Evolutionary conservation across 2,797 vertebrate species (phyloP), one percentile per base, ranked within the genome.

Genomic region (Pristis pectinata): DNA sequence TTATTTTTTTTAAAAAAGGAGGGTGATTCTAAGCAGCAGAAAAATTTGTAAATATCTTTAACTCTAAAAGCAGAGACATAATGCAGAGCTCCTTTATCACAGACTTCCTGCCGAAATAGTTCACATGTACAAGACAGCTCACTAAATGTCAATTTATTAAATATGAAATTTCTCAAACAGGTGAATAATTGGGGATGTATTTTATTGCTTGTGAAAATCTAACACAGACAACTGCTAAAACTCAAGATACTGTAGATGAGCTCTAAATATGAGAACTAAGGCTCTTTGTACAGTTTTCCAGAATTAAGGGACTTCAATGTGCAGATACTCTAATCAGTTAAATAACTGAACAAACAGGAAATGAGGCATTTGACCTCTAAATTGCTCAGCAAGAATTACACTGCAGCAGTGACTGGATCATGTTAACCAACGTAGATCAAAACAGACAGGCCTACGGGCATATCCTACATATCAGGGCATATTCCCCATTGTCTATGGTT

Each of bases 1-100:
- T 99, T 99, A 98, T 98, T 98, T 96, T 97, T 96, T 96, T 87
- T 97, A 97, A 93, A 97, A 98, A 94, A 76, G 30, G 92, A 93
- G 91, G 64, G 92, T 53, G 72, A 94, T 44, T 76, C 44, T 94
- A 94, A 94, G 67, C 67, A 56, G 92, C 72, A 94, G 72, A 94
- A 94, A 49, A 94, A 94, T 19, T 93, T 94, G 92, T 76, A 72
- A 94, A 94, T 53, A 56, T 94, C 92, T 76, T 94, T 94, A 53
- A 94, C 92, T 76, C 92, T 94, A 94, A 94, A 76, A 94, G 49
- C 64, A 44, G 72, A 72, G 67, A 94, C 70, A 94, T 53, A 74
- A 94, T 76, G 41, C 44, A 94, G 44, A 34, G 67, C 44, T 94
- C 27, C 92, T 76, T 91, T 94, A 34, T 76, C 67, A 53, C 92